These are phyloP conservation scores for Seira sanloemensis DNA, from an alignment of 2,888 invertebrate genomes.

Conservation along the genomic window DNA sequence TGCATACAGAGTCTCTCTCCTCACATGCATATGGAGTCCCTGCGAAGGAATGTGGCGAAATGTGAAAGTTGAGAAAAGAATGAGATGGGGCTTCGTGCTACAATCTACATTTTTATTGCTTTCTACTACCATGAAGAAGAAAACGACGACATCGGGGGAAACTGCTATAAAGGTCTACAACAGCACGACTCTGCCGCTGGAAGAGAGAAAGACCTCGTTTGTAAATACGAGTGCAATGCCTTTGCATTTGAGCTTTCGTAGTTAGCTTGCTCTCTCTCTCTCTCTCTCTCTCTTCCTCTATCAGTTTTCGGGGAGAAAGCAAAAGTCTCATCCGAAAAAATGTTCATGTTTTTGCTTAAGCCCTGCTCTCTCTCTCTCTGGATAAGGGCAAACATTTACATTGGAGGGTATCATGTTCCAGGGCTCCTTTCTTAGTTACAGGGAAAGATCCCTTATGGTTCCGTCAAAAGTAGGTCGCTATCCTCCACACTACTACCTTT, in stretches of 20 bases:
- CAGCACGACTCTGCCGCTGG: too few relatives aligned
- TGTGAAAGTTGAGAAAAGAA: constrained; percentile 55
- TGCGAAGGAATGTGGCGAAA: constrained; percentile 26
- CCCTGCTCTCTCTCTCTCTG: too few relatives aligned
- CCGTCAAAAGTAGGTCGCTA: background rate
- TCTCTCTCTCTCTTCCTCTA: constrained; percentile 1
- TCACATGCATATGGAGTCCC: too few relatives aligned
- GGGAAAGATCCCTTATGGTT: background rate
- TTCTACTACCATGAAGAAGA: background rate
- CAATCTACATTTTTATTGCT: constrained; percentile 33
- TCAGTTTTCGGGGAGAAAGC: background rate
- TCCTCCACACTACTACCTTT: background rate
- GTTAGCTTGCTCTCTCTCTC: constrained; percentile 24
- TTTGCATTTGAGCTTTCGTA: constrained; percentile 26
- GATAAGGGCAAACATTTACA: background rate
- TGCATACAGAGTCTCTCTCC: background rate
- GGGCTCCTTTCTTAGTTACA: background rate
- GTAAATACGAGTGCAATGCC: background rate
- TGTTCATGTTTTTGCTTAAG: background rate
- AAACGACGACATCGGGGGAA: background rate
- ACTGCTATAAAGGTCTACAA: constrained; percentile 26
- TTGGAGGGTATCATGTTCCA: background rate
- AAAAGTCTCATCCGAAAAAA: background rate
- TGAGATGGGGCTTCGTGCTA: constrained; percentile 44
- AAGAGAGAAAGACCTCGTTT: constrained; percentile 34